A percentile compares a stretch with the other conserved stretches of the same genome.
These are phyloP conservation scores for Apistogramma diplotaenia DNA, from an alignment of 2,113 vertebrate genomes.

Conservation along the genomic window DNA sequence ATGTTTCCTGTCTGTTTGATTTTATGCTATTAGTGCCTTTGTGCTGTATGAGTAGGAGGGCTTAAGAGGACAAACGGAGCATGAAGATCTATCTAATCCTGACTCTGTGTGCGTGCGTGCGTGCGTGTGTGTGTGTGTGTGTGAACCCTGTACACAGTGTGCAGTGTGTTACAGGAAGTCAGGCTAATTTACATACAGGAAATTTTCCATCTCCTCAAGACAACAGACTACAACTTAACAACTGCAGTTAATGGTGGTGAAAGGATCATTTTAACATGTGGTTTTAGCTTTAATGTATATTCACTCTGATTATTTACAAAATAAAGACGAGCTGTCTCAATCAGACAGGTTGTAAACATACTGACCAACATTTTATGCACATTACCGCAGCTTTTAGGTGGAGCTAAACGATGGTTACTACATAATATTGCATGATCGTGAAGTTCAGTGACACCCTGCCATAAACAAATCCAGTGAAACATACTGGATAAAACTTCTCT, in stretches of 20 bases:
- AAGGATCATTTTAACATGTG: not conserved
- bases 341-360: not conserved
- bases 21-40: not conserved
- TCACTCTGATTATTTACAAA: not conserved
- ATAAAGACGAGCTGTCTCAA: not conserved
- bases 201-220: not conserved
- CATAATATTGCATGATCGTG: too few species aligned
- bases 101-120: not conserved
- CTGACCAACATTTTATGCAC: not conserved
- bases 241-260: not conserved
- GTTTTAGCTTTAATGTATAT: not conserved
- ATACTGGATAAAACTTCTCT: too few species aligned
- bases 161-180: not conserved
- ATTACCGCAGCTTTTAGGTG: too few species aligned
- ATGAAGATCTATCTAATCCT: not conserved
- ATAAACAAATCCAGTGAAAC: too few species aligned
- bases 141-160: not conserved
- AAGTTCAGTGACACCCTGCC: too few species aligned
- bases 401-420: too few species aligned
- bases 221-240: not conserved
- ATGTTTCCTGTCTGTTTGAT: not conserved
- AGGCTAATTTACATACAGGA: not conserved
- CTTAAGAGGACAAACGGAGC: not conserved
- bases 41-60: not conserved
- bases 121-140: not conserved